A percentile compares a stretch with the other conserved stretches of the same genome.
phyloP scores from a whole-genome alignment of 1,140 invertebrate species.

The Popillia japonica region DNA sequence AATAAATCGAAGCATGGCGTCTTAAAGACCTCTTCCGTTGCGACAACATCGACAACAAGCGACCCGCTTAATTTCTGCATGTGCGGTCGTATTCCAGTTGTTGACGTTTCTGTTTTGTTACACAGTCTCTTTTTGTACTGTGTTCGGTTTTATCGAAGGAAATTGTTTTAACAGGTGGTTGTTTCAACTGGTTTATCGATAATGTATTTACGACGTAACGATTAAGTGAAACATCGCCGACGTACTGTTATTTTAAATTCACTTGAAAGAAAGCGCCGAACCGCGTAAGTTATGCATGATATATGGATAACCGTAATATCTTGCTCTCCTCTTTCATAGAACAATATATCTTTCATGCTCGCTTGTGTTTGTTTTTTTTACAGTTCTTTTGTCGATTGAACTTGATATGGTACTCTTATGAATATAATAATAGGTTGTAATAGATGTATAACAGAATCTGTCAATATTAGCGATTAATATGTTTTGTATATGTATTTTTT shows the following conservation, averaged over 20 bases:
- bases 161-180: conserved; percentile 18
- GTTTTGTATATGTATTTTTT: too few relatives aligned
- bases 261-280: too few relatives aligned
- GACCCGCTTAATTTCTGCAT: not conserved
- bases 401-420: too few relatives aligned
- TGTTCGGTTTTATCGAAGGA: not conserved
- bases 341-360: too few relatives aligned
- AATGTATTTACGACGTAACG: not conserved
- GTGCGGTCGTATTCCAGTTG: not conserved
- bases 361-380: too few relatives aligned
- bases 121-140: not conserved
- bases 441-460: too few relatives aligned
- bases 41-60: not conserved
- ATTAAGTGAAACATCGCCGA: not conserved
- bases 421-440: too few relatives aligned
- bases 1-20: not conserved
- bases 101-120: not conserved
- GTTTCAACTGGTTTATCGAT: not conserved
- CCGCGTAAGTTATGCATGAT: too few relatives aligned
- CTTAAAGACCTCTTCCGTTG: not conserved
- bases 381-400: too few relatives aligned
- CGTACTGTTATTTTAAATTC: not conserved
- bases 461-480: too few relatives aligned
- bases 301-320: too few relatives aligned
- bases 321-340: too few relatives aligned